Base-by-base conservation (phyloP, 35 echinoderm and acorn worm species). In the Heliocidaris erythrogramma region DNA sequence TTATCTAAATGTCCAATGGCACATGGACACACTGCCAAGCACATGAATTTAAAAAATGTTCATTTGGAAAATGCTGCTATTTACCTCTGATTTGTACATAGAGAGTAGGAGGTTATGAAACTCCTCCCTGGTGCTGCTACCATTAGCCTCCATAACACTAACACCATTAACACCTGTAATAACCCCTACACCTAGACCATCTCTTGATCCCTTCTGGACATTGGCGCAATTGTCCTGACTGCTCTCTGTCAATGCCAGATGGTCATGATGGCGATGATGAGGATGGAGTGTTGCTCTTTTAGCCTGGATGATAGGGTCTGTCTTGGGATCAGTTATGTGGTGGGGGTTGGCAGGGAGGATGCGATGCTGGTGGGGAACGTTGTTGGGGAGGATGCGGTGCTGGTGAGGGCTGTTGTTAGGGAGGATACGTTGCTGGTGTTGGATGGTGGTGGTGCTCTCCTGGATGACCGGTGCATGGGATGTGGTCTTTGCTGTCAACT, bases 61-160 rank as follows among this genome's bases (percentile, higher is more conserved):
- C 65, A 27, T 27, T 78, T 78, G 2, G 14, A 89, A n/a, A 89
- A 5, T 89, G 21, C 2, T 42, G 87, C 7, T 11, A 78, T 47
- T 92, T 92, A 92, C 91, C 88, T 90, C 53, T 29, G 88, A 88
- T 95, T 90, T 95, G 31, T 95, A 95, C 49, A 95, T 90, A 13
- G 94, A 95, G 9, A 95, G 88, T 30, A 95, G 59, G n/a, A 95
- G 88, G 59, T 95, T 90, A 59, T 95, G 94, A 71, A 95, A 95
- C 9, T 95, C 87, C 30, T 92, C 90, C 94, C 87, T 89, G 9
- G 87, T 89, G 6, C 47, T 48, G 29, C 14, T 5, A 48, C 31
- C 87, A 48, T 32, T 30, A 89, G 47, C 47, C 49, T 92, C 90
- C 94, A 7, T 42, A 2, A 48, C 24, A 48, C 47, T 31, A 48